Conservation (phyloP, 2,797 vertebrate genomes). For the Fratercula arctica region DNA sequence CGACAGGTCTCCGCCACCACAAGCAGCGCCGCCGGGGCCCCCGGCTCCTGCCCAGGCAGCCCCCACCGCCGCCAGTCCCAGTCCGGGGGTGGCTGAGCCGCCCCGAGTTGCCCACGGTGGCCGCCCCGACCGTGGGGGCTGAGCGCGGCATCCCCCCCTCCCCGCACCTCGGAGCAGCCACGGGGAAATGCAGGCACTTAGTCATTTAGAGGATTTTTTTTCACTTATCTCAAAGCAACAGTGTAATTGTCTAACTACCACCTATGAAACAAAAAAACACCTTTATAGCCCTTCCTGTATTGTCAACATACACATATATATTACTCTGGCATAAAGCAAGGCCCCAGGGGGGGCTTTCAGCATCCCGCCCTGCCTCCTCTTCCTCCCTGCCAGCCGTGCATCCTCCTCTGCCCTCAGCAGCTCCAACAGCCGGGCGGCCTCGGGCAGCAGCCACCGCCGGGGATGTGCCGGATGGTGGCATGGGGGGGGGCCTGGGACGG, state of each 20-base stretch:
- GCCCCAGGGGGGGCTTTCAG: not conserved
- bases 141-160: not conserved
- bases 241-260: not conserved
- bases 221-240: slow-evolving; percentile 14
- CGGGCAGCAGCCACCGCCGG: not conserved
- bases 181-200: slow-evolving; percentile 55
- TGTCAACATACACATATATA: not conserved
- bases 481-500: rapidly evolving
- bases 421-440: not conserved
- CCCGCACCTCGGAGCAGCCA: not conserved
- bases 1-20: not conserved
- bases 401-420: not conserved
- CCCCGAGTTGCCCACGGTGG: not conserved
- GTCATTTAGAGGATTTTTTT: not conserved
- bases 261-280: not conserved
- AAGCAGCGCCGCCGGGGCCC: not conserved
- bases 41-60: not conserved
- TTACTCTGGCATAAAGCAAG: slow-evolving; percentile 2
- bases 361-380: not conserved
- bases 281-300: slow-evolving; percentile 3
- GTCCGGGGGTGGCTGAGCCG: not conserved
- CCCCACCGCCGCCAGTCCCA: rapidly evolving
- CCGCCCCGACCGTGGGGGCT: rapidly evolving
- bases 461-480: rapidly evolving
- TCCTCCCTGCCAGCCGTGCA: not conserved